Evolutionary conservation across 1,140 invertebrate genomes (phyloP), one percentile per base, ranked within the genome.

Genomic region (Steinernema khuongi): DNA sequence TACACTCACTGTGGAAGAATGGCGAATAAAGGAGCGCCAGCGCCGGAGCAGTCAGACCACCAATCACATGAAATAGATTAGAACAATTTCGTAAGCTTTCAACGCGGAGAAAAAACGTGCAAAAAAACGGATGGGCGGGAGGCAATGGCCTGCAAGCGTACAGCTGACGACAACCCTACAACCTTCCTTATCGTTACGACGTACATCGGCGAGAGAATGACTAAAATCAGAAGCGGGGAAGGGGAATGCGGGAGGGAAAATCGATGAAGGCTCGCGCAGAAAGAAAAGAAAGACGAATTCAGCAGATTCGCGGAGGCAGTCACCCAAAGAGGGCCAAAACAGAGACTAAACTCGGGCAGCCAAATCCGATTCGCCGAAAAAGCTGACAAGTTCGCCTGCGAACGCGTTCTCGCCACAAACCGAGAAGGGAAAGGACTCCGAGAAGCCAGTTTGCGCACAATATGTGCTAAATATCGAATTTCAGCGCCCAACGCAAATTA

Each of bases 381-480:
- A 60, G 4, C 2, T 4, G 50, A 2, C 4, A 60, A 60, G 4
- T 60, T 60, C 50, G 50, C 22, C 4, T 4, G 50, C n/a, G n/a
- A n/a, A 22, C 50, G 50, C 50, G 36, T 41, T 41, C n/a, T 41
- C 36, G 36, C 7, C 36, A 41, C 36, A 60, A 60, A 60, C 11
- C 11, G 22, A 26, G 19, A 60, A 60, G 22, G 14, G 50, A 60
- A 60, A 26, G 50, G 50, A 60, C 14, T 60, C n/a, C n/a, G 50
- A n/a, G 14, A 60, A 7, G 36, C 7, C 36, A 22, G 50, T 60
- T 60, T 14, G 26, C 50, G 26, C 14, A 60, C 50, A 60, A 60
- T 60, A 22, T 60, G 50, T 2, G 50, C n/a, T n/a, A n/a, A n/a
- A 60, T 60, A 60, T 60, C 50, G 50, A 60, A 60, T 60, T 60